These are phyloP conservation scores for Leptopilina myrica DNA, from an alignment of 2,888 invertebrate genomes.

Conservation along the genomic window DNA sequence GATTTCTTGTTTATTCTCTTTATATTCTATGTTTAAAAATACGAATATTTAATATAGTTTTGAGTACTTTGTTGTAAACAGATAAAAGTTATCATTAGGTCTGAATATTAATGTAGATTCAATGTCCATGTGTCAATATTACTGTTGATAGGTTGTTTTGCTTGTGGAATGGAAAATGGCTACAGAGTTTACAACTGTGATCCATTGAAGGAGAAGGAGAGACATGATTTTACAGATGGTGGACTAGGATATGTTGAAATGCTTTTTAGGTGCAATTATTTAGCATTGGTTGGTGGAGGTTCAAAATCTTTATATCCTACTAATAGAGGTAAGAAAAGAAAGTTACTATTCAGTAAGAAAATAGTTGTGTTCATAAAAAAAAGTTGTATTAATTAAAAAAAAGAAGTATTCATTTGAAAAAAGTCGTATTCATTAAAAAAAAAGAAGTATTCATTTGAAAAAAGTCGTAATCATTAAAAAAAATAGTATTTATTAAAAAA, in stretches of 20 bases:
- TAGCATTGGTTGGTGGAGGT: slow-evolving; percentile 97
- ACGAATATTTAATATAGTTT: slow-evolving; percentile 37
- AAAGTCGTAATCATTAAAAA: too few species aligned
- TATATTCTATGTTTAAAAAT: slow-evolving; percentile 41
- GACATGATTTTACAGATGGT: slow-evolving; percentile 95
- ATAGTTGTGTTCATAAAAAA: too few species aligned
- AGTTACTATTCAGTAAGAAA: neutral
- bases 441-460: neutral
- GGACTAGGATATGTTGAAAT: slow-evolving; percentile 97
- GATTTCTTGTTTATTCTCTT: neutral
- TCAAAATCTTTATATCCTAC: slow-evolving; percentile 93
- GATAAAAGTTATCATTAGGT: slow-evolving; percentile 60
- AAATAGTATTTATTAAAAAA: neutral
- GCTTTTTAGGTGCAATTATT: slow-evolving; percentile 97
- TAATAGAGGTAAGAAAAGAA: slow-evolving; percentile 83
- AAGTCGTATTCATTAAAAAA: too few species aligned
- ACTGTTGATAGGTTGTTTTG: slow-evolving; percentile 91
- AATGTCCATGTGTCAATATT: slow-evolving; percentile 44
- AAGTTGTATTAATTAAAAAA: too few species aligned
- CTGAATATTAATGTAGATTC: slow-evolving; percentile 45
- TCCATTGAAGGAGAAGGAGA: slow-evolving; percentile 97
- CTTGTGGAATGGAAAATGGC: slow-evolving; percentile 97
- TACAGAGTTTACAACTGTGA: slow-evolving; percentile 98
- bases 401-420: too few species aligned
- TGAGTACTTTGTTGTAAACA: slow-evolving; percentile 45